Conservation (phyloP, 1,140 invertebrate species). For the Anastatus disparis region DNA sequence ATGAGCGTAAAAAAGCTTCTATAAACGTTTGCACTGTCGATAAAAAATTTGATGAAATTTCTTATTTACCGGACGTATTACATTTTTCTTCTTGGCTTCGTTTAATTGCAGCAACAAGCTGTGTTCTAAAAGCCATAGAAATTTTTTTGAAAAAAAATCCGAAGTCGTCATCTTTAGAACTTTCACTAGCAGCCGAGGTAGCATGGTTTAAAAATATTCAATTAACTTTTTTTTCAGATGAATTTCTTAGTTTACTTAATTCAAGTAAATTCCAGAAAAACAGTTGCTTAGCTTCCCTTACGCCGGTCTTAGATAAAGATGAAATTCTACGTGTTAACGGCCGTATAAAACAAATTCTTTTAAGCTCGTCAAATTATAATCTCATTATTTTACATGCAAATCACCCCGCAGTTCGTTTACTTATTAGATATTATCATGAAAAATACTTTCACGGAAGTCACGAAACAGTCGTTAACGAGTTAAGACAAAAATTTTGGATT, state of each 20-base stretch:
- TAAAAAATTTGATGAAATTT: not conserved
- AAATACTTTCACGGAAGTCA: not conserved
- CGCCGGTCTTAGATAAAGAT: not conserved
- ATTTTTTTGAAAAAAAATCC: not conserved
- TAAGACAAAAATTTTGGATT: constrained; percentile 26
- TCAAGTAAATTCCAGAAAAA: not conserved
- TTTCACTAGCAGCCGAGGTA: not conserved
- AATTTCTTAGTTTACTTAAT: not conserved
- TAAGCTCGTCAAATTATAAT: too few relatives aligned
- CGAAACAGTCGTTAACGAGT: constrained; percentile 38
- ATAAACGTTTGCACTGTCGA: not conserved
- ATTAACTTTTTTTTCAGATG: not conserved
- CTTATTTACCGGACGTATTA: not conserved
- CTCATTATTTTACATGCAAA: not conserved
- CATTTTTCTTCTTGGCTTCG: not conserved
- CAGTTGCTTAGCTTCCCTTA: not conserved
- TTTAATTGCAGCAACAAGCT: not conserved
- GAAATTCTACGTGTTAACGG: not conserved
- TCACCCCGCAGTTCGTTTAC: not conserved
- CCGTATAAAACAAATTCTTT: too few relatives aligned
- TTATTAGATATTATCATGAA: not conserved
- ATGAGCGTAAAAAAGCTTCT: not conserved
- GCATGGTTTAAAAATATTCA: not conserved
- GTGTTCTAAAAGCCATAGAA: not conserved
- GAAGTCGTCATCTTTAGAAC: not conserved